A percentile compares a stretch with the other conserved stretches of the same genome.
phyloP scores from a whole-genome alignment of 2,113 vertebrate genomes.

The Cochlearius cochlearius region DNA sequence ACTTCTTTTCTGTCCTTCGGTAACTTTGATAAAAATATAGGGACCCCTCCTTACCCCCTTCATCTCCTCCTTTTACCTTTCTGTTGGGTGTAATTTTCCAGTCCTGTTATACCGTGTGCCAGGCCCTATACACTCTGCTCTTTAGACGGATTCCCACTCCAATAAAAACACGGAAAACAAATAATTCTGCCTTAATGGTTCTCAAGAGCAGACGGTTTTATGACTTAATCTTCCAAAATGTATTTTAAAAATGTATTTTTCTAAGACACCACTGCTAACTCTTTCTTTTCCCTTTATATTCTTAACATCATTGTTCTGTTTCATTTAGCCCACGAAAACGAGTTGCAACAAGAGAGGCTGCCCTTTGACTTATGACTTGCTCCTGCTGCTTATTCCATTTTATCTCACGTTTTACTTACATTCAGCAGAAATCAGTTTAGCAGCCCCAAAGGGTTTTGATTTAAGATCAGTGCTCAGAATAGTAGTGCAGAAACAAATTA shows the following conservation, averaged over 20 bases:
- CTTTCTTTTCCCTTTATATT: not conserved
- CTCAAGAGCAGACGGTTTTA: not conserved
- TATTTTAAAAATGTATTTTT: not conserved
- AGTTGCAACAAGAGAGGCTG: not conserved
- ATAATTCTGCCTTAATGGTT: not conserved
- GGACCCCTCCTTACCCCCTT: not conserved
- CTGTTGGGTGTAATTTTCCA: not conserved
- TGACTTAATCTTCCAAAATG: not conserved
- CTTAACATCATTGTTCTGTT: not conserved
- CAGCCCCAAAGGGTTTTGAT: not conserved
- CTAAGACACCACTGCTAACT: not conserved
- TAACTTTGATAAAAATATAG: not conserved
- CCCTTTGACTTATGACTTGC: not conserved
- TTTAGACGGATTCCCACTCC: not conserved
- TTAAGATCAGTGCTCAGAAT: not conserved
- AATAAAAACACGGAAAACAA: not conserved
- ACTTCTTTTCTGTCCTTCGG: not conserved
- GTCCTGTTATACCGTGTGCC: not conserved
- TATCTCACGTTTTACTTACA: not conserved
- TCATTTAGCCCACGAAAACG: not conserved
- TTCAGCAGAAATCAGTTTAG: not conserved
- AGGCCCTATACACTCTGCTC: not conserved
- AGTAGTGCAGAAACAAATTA: not conserved
- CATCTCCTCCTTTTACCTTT: not conserved
- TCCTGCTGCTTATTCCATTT: not conserved